phyloP scores from a whole-genome alignment of 2,888 invertebrate species.

The Leistus spinibarbis region DNA sequence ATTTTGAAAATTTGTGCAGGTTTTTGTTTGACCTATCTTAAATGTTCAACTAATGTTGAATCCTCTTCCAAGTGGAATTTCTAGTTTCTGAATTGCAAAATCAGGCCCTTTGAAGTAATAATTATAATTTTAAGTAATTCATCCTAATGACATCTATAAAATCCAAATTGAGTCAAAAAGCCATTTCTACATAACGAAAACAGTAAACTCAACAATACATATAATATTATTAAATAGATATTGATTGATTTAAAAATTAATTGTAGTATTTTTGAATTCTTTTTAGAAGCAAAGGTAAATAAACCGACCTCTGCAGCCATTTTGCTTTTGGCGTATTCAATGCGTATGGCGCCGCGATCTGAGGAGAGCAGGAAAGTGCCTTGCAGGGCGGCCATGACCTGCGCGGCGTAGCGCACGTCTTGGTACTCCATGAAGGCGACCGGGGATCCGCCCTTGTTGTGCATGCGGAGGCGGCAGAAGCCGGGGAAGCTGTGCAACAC shows the following conservation, averaged over 20 bases:
- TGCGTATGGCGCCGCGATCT: constrained; percentile 95
- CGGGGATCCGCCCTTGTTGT: constrained; percentile 87
- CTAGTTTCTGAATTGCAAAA: too few relatives aligned
- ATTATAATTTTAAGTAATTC: neutral
- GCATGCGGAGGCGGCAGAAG: constrained; percentile 96
- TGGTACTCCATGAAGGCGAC: constrained; percentile 98
- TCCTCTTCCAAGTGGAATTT: neutral
- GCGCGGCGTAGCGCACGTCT: constrained; percentile 88
- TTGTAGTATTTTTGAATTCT: neutral
- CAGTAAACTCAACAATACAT: neutral
- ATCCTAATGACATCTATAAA: neutral
- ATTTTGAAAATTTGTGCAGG: neutral
- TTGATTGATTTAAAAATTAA: neutral
- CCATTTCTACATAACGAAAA: neutral
- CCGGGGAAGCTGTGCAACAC: constrained; percentile 92
- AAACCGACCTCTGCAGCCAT: constrained; percentile 83
- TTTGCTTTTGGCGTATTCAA: constrained; percentile 99
- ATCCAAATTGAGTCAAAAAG: neutral
- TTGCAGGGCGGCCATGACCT: constrained; percentile 92
- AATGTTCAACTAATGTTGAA: neutral
- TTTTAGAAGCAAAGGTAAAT: constrained; percentile 42
- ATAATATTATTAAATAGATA: neutral
- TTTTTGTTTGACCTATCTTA: neutral
- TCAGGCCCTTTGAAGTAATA: neutral
- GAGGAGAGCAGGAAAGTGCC: constrained; percentile 96